Conservation (phyloP, 2,797 vertebrate species). For the Enteromius fasciolatus region DNA sequence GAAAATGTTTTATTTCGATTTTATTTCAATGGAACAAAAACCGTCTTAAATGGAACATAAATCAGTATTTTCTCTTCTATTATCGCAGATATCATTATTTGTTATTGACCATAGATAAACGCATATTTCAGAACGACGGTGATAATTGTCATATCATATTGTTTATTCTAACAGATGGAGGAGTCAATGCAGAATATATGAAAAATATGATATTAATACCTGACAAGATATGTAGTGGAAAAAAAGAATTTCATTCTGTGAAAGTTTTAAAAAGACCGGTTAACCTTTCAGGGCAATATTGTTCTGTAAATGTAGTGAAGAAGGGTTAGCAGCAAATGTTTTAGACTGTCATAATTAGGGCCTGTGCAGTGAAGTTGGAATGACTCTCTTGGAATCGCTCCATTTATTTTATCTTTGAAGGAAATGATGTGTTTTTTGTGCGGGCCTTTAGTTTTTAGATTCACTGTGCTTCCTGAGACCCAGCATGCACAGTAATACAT, state of each 20-base stretch:
- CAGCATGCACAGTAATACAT: constrained; percentile 45
- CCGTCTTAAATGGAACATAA: too few relatives aligned
- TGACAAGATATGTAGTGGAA: neutral
- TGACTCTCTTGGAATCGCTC: neutral
- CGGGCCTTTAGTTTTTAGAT: neutral
- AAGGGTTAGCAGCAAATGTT: neutral
- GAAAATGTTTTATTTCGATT: neutral
- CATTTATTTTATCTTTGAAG: neutral
- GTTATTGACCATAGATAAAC: neutral
- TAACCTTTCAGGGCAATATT: neutral
- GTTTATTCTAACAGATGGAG: neutral
- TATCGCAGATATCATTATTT: neutral
- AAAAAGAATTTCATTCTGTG: too few relatives aligned
- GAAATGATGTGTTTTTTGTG: neutral
- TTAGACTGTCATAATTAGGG: neutral
- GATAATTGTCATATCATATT: neutral
- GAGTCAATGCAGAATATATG: neutral
- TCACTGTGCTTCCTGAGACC: neutral
- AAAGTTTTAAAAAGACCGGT: neutral
- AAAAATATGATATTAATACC: neutral
- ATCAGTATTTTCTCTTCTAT: neutral
- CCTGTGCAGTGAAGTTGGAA: neutral
- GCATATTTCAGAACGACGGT: neutral
- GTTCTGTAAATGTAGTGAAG: neutral
- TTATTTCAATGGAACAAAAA: neutral